Base-by-base conservation (phyloP, 2,888 invertebrate genomes). In the Timandra comae region DNA sequence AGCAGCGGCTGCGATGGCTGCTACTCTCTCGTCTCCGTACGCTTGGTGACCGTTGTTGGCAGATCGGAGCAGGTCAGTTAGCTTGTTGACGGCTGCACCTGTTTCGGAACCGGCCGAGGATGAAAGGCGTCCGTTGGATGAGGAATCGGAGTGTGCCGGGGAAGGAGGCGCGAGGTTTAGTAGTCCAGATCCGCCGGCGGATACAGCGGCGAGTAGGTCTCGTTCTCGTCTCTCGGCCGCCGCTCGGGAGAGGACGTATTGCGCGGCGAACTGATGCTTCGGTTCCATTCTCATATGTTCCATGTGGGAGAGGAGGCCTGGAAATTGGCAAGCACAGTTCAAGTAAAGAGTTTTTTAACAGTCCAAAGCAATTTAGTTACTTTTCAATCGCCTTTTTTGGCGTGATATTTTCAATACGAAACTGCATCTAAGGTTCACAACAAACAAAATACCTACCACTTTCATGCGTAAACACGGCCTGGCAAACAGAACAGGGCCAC, bases 241-340 rank as follows among this genome's bases (percentile, higher is more conserved):
- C 5, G 96, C 97, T 52, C 96, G 86, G 35, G 94, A 94, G 20
- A 97, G 86, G 25, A 97, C 96, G 79, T 96, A 97, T 68, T 97
- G 97, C 13, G 97, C 96, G 23, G 96, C 96, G 64, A 97, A 97
- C 75, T 96, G 96, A 86, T 97, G 96, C 75, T 97, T 97, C 0
- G 96, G 96, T 73, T 97, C 96, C 96, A 96, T 96, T 62, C 96
- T 89, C 96, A 97, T 96, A 71, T 96, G 96, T 63, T 97, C 96
- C 96, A 97, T 96, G 72, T 97, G 97, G 38, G 94, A 94, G 37
- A 97, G 88, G 16, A 97, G 89, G 63, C 96, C 97, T 97, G 85
- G 13, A 88, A n/a, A 84, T 26, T 11, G 12, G 12, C 5, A 10
- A 23, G 3, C 6, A 16, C 16, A 16, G 16, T 5, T 16, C 4